Evolutionary conservation across 2,797 vertebrate species (phyloP).

Genomic region (Chloroceryle inda): DNA sequence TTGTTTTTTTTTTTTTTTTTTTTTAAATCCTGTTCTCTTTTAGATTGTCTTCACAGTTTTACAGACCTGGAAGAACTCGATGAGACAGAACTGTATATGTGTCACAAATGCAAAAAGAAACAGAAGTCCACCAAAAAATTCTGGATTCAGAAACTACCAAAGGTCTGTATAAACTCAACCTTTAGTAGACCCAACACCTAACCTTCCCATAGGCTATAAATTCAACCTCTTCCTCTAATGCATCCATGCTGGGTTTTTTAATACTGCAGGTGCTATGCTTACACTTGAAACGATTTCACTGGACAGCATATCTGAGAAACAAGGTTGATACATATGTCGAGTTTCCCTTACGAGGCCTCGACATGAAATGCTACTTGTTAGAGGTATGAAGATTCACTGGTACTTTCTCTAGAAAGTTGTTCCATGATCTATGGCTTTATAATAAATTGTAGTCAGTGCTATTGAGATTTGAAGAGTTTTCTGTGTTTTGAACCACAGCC

Average conservation of each 20-base stretch:
- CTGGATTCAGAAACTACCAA: constrained; percentile 98
- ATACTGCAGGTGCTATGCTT: constrained; percentile 92
- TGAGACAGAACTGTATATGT: constrained; percentile 97
- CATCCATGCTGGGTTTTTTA: neutral
- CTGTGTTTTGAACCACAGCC: constrained; percentile 81
- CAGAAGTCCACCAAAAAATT: constrained; percentile 99
- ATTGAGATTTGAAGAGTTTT: neutral
- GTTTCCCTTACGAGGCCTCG: constrained; percentile 92
- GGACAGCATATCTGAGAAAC: constrained; percentile 98
- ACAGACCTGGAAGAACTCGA: constrained; percentile 98
- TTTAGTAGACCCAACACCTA: neutral
- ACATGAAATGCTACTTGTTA: constrained; percentile 95
- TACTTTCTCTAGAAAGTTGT: neutral
- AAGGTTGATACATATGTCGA: constrained; percentile 98
- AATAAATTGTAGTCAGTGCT: neutral
- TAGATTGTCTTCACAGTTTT: constrained; percentile 97
- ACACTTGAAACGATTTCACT: constrained; percentile 98
- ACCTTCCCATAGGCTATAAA: accelerated
- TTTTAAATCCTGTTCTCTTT: neutral
- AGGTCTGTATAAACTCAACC: constrained; percentile 77
- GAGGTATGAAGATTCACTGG: constrained; percentile 82
- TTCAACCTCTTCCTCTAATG: neutral
- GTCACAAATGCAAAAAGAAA: constrained; percentile 97
- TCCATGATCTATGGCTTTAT: accelerated
- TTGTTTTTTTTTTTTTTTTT: neutral